These are phyloP conservation scores for Siniperca knerii DNA, from an alignment of 2,113 vertebrate genomes.

Conservation along the genomic window DNA sequence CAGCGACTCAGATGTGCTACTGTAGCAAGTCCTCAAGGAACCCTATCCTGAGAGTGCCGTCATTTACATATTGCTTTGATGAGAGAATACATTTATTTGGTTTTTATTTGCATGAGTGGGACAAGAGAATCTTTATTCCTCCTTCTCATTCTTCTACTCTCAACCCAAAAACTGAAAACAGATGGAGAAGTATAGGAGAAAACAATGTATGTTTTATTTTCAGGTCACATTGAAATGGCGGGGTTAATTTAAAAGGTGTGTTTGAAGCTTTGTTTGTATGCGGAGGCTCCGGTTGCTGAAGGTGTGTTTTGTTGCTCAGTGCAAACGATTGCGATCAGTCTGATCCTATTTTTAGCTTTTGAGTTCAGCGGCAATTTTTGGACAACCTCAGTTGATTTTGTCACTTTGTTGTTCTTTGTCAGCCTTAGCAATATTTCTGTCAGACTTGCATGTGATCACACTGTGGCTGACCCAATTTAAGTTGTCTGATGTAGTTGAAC, in stretches of 20 bases:
- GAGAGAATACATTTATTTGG: slow-evolving; percentile 66
- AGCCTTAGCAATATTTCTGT: background rate
- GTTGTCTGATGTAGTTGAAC: background rate
- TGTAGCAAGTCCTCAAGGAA: slow-evolving; percentile 68
- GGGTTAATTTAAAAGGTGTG: slow-evolving; percentile 33
- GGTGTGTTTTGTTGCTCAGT: background rate
- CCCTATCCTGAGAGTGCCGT: slow-evolving; percentile 61
- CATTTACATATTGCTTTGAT: slow-evolving; percentile 81
- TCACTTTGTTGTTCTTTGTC: slow-evolving; percentile 2
- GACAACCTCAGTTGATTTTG: background rate
- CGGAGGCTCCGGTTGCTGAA: background rate
- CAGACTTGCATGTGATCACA: background rate
- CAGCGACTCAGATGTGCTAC: slow-evolving; percentile 47
- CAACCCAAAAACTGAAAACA: background rate
- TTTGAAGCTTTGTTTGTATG: slow-evolving; percentile 3
- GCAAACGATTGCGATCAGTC: background rate
- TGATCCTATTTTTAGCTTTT: slow-evolving; percentile 17
- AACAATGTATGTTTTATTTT: background rate
- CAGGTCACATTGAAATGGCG: slow-evolving; percentile 4
- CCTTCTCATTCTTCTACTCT: slow-evolving; percentile 5
- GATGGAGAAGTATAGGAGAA: background rate
- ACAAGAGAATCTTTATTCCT: slow-evolving; percentile 31
- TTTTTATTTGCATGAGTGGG: slow-evolving; percentile 68
- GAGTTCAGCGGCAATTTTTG: background rate
- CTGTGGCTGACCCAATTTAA: background rate